Evolutionary conservation across 2,888 invertebrate genomes (phyloP).

Genomic region (Dasysyrphus albostriatus): DNA sequence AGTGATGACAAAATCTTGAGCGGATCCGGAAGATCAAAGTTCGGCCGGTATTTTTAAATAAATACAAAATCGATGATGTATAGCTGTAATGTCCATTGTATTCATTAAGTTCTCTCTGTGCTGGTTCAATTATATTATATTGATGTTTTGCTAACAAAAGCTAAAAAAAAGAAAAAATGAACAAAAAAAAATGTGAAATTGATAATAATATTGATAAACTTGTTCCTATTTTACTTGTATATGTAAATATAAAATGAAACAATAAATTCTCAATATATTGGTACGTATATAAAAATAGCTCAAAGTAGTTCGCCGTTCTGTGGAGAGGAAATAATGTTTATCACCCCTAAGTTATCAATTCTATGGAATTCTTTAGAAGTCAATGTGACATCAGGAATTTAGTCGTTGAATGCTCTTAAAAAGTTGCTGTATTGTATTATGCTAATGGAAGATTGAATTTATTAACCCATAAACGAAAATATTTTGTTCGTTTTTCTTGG

Average conservation of each 20-base stretch:
- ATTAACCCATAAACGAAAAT: slow-evolving; percentile 14
- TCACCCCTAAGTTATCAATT: background rate
- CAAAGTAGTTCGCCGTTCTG: slow-evolving; percentile 17
- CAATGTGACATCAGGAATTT: background rate
- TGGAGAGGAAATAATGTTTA: background rate
- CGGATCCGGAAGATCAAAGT: slow-evolving; percentile 68
- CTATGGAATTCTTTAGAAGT: slow-evolving; percentile 29
- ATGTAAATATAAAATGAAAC: slow-evolving; percentile 63
- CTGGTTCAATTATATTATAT: slow-evolving; percentile 54
- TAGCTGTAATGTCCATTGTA: slow-evolving; percentile 28
- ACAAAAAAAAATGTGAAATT: slow-evolving; percentile 64
- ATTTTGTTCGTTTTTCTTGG: slow-evolving; percentile 1
- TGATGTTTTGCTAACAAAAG: slow-evolving; percentile 63
- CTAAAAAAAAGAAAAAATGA: slow-evolving; percentile 10
- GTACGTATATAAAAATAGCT: slow-evolving; percentile 18
- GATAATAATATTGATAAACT: slow-evolving; percentile 74
- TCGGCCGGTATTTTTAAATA: slow-evolving; percentile 66
- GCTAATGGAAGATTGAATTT: slow-evolving; percentile 47
- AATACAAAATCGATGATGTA: background rate
- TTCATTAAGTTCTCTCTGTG: slow-evolving; percentile 58
- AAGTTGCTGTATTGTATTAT: slow-evolving; percentile 30
- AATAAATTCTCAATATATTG: slow-evolving; percentile 63
- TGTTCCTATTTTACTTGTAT: slow-evolving; percentile 75
- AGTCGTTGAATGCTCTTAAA: background rate
- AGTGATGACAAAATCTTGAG: slow-evolving; percentile 64